A percentile compares a stretch with the other conserved stretches of the same genome.
These are phyloP conservation scores for Megathymus violae DNA, from an alignment of 1,140 invertebrate genomes.

Conservation along the genomic window DNA sequence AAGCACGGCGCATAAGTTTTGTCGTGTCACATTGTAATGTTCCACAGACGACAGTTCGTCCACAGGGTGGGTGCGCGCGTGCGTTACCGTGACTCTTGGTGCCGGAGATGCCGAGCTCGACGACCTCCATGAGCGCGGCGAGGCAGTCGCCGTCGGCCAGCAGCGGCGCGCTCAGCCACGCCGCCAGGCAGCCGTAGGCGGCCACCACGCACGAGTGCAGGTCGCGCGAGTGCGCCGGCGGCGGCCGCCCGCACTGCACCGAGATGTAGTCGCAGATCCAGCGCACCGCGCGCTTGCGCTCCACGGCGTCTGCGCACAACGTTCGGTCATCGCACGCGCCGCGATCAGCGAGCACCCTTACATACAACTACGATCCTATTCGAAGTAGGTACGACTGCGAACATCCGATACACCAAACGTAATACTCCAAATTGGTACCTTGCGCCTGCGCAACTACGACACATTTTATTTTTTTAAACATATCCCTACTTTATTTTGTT, in stretches of 20 bases:
- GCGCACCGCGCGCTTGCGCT: constrained; percentile 96
- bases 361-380: no score
- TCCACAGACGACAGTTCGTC: no score
- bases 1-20: no score
- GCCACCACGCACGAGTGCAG: constrained; percentile 98
- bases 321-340: background rate
- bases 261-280: constrained; percentile 99
- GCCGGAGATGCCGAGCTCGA: constrained; percentile 98
- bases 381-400: no score
- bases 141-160: constrained; percentile 96
- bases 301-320: constrained; percentile 88
- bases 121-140: constrained; percentile 96
- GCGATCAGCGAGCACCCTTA: no score
- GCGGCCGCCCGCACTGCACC: constrained; percentile 97
- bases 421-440: no score
- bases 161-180: constrained; percentile 91
- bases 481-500: no score
- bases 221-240: constrained; percentile 97
- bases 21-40: no score
- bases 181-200: constrained; percentile 95
- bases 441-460: no score
- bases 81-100: constrained; percentile 90
- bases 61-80: background rate
- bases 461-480: no score
- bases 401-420: no score